Evolutionary conservation across 2,888 invertebrate species (phyloP).

Genomic region (Sminthurinus aureus): DNA sequence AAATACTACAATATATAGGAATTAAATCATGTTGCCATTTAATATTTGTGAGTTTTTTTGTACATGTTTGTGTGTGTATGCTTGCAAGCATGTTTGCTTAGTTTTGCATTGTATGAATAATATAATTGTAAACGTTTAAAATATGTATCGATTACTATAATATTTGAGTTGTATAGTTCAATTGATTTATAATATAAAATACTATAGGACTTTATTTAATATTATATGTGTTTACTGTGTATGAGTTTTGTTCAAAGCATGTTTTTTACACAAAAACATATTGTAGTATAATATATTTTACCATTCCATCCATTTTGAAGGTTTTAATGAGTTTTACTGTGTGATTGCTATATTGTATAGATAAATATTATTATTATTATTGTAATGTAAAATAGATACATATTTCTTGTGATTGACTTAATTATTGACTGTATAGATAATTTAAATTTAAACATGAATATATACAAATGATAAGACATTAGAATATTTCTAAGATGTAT

Average conservation of each 20-base stretch:
- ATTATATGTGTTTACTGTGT: no score
- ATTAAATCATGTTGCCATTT: background rate
- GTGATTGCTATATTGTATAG: constrained; percentile 10
- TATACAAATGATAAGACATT: no score
- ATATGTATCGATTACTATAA: no score
- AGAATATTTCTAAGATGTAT: no score
- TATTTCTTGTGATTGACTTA: background rate
- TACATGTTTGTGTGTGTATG: background rate
- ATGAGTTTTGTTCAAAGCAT: background rate
- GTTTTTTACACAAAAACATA: background rate
- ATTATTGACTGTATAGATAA: background rate
- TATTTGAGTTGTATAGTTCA: no score
- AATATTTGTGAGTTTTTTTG: background rate
- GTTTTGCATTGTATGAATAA: no score
- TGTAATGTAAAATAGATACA: background rate
- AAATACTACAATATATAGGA: background rate
- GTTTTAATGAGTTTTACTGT: constrained; percentile 10
- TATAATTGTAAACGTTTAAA: no score
- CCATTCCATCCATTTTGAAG: constrained; percentile 17
- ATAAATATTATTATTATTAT: background rate
- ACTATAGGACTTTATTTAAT: no score
- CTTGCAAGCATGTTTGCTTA: no score
- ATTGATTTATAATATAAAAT: no score
- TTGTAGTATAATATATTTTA: background rate
- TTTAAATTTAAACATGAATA: no score